These are phyloP conservation scores for Catostomus latipinnis DNA, from an alignment of 2,797 vertebrate species.

Conservation along the genomic window DNA sequence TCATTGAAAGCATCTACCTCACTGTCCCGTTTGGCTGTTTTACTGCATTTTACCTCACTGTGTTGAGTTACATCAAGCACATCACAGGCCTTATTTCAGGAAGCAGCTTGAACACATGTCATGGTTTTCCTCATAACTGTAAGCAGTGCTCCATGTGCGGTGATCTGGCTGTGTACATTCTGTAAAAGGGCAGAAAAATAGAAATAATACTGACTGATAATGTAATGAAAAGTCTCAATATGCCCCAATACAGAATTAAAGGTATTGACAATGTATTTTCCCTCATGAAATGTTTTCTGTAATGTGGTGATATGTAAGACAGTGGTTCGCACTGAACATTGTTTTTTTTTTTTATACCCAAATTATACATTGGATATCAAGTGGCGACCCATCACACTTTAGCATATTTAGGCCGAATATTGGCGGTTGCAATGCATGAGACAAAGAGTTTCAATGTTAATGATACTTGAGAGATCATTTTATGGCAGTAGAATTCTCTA, in stretches of 20 bases:
- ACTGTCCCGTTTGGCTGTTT: conserved; percentile 65
- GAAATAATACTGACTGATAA: not conserved
- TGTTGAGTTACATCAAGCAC: conserved; percentile 14
- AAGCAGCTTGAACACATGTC: not conserved
- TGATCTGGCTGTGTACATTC: not conserved
- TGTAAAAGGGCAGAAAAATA: not conserved
- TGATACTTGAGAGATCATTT: not conserved
- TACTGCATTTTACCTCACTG: conserved; percentile 57
- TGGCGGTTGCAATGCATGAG: not conserved
- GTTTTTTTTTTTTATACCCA: too few relatives aligned
- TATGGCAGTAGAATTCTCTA: not conserved
- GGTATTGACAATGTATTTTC: not conserved
- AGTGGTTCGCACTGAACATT: too few relatives aligned
- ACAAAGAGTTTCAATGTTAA: not conserved
- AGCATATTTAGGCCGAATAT: not conserved
- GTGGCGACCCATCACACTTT: too few relatives aligned
- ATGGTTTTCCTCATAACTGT: not conserved
- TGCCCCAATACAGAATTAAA: not conserved
- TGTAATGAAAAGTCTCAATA: not conserved
- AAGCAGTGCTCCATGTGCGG: not conserved
- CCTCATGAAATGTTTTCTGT: not conserved
- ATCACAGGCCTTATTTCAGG: conserved; percentile 30
- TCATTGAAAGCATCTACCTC: conserved; percentile 78
- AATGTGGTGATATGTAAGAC: too few relatives aligned
- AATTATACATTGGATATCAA: too few relatives aligned